These are phyloP conservation scores for Pseudomyrmex dendroicus DNA, from an alignment of 1,140 invertebrate species.

Conservation along the genomic window DNA sequence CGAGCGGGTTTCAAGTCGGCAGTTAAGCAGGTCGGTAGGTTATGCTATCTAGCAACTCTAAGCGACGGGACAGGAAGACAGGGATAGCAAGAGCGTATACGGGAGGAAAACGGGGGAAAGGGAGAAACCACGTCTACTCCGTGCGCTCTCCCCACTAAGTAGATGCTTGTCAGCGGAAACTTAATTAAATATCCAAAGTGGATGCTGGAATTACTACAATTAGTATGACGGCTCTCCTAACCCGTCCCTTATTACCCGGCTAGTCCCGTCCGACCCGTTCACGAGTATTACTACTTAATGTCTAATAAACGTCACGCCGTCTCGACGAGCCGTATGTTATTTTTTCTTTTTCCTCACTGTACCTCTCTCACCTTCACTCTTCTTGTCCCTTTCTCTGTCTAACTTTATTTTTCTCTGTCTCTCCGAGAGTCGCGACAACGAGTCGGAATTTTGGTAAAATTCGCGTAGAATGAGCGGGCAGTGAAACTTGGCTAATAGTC, in stretches of 20 bases:
- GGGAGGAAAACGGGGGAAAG: conserved; percentile 51
- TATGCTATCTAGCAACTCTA: conserved; percentile 55
- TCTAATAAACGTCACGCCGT: conserved; percentile 84
- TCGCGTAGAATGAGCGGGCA: conserved; percentile 18
- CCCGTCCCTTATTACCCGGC: conserved; percentile 80
- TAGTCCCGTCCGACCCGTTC: conserved; percentile 79
- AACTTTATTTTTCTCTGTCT: conserved; percentile 38
- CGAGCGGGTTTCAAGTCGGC: conserved; percentile 56
- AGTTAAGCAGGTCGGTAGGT: conserved; percentile 73
- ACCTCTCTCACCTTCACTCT: conserved; percentile 13
- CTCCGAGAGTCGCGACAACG: not conserved
- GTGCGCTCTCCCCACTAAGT: conserved; percentile 64
- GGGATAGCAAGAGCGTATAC: conserved; percentile 52
- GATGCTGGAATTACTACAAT: conserved; percentile 85
- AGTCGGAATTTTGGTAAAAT: conserved; percentile 61
- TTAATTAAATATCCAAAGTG: conserved; percentile 86
- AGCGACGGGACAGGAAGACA: conserved; percentile 49
- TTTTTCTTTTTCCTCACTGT: conserved; percentile 53
- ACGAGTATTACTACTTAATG: conserved; percentile 85
- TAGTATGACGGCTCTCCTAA: conserved; percentile 82
- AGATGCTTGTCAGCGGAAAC: conserved; percentile 84
- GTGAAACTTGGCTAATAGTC: conserved; percentile 68
- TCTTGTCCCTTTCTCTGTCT: conserved; percentile 46
- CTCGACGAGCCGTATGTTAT: conserved; percentile 69
- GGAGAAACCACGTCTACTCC: too few relatives aligned